Evolutionary conservation across 1,140 invertebrate species (phyloP).

Genomic region (Plodia interpunctella): DNA sequence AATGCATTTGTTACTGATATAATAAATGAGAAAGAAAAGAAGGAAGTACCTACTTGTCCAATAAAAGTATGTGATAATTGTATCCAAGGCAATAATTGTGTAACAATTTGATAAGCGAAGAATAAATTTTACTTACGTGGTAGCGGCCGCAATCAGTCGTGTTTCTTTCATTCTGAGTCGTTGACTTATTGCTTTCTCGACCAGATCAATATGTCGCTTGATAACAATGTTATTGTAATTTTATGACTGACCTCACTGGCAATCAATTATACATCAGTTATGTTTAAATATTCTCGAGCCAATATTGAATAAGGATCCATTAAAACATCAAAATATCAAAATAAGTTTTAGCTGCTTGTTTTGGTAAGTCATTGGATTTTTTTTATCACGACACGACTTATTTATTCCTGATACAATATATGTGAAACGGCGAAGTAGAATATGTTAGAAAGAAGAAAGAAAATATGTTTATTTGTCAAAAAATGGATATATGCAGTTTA

Average conservation of each 20-base stretch:
- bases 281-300: not conserved
- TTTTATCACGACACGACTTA: too few relatives aligned
- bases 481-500: too few relatives aligned
- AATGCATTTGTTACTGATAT: not conserved
- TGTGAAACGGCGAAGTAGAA: too few relatives aligned
- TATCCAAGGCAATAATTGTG: conserved; percentile 16
- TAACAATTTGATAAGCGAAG: conserved; percentile 20
- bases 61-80: not conserved
- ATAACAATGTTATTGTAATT: conserved; percentile 54
- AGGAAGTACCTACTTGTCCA: not conserved
- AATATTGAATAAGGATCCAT: too few relatives aligned
- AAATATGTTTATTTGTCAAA: too few relatives aligned
- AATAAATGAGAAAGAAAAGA: not conserved
- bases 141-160: conserved; percentile 20
- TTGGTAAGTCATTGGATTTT: too few relatives aligned
- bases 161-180: conserved; percentile 43
- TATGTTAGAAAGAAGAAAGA: too few relatives aligned
- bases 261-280: conserved; percentile 25
- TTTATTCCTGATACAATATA: too few relatives aligned
- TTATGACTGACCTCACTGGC: conserved; percentile 12
- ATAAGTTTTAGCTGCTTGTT: too few relatives aligned
- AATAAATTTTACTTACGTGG: conserved; percentile 16
- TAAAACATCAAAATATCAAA: too few relatives aligned
- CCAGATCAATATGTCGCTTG: conserved; percentile 41
- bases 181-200: conserved; percentile 55